phyloP scores from a whole-genome alignment of 2,113 vertebrate species.

The Poicephalus meyeri region DNA sequence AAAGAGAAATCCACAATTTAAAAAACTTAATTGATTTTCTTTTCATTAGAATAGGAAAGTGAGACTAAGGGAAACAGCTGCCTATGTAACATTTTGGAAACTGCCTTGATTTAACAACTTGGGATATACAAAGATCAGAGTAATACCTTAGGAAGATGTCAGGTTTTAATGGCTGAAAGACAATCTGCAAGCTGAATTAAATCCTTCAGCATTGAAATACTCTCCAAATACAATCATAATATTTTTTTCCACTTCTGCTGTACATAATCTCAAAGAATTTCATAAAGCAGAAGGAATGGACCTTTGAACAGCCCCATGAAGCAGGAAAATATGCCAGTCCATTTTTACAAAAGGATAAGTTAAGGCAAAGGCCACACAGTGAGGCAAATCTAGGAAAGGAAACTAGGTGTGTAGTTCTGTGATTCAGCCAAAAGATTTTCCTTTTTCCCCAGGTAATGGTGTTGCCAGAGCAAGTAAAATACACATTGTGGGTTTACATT shows the following conservation, averaged over 20 bases:
- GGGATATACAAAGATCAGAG: background rate
- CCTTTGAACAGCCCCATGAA: background rate
- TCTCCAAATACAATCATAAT: background rate
- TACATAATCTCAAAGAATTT: background rate
- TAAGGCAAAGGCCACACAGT: background rate
- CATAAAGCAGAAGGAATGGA: background rate
- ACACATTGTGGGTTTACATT: background rate
- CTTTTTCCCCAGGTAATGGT: background rate
- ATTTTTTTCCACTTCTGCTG: background rate
- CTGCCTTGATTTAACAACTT: background rate
- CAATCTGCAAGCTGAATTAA: background rate
- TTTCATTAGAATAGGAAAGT: constrained; percentile 35
- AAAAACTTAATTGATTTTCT: constrained; percentile 70
- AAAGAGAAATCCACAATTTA: constrained; percentile 56
- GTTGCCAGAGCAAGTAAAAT: background rate
- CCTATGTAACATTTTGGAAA: constrained; percentile 12
- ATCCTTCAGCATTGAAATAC: background rate
- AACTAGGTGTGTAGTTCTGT: background rate
- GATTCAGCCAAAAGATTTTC: background rate
- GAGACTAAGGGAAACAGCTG: constrained; percentile 5
- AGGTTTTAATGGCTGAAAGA: background rate
- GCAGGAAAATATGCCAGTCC: background rate
- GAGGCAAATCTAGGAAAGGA: background rate
- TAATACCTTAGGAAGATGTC: background rate
- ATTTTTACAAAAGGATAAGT: background rate